phyloP scores from a whole-genome alignment of 1,140 invertebrate species.

The Potamilus streckersoni region DNA sequence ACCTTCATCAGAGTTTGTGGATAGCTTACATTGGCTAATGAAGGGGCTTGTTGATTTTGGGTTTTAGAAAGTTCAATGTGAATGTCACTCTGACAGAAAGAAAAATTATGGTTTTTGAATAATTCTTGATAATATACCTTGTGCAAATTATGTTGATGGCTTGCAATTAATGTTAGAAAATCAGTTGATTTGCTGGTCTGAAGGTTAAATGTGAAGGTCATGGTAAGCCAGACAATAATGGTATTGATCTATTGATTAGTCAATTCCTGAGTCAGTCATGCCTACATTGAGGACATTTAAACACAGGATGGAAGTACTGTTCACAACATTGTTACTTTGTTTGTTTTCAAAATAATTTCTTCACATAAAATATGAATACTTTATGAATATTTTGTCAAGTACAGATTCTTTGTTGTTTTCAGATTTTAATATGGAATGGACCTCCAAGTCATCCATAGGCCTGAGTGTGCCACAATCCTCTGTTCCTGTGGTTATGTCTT shows the following conservation, averaged over 20 bases:
- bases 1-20: not conserved
- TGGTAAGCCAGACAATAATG: not conserved
- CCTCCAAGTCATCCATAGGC: constrained; percentile 35
- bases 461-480: constrained; percentile 32
- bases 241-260: not conserved
- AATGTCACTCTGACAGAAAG: too few relatives aligned
- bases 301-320: too few relatives aligned
- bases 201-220: too few relatives aligned
- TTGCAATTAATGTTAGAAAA: too few relatives aligned
- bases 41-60: not conserved
- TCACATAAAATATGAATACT: not conserved
- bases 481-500: constrained; percentile 50
- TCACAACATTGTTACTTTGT: too few relatives aligned
- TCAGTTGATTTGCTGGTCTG: too few relatives aligned
- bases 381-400: not conserved
- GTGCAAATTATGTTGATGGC: too few relatives aligned
- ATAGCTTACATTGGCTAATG: not conserved
- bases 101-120: not conserved
- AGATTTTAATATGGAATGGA: constrained; percentile 50
- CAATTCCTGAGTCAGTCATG: too few relatives aligned
- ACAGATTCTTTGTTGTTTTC: constrained; percentile 3
- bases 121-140: not conserved
- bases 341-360: not conserved
- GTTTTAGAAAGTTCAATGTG: too few relatives aligned
- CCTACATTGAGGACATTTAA: too few relatives aligned